Evolutionary conservation across 2,113 vertebrate species (phyloP).

Genomic region (Ariopsis seemanni): DNA sequence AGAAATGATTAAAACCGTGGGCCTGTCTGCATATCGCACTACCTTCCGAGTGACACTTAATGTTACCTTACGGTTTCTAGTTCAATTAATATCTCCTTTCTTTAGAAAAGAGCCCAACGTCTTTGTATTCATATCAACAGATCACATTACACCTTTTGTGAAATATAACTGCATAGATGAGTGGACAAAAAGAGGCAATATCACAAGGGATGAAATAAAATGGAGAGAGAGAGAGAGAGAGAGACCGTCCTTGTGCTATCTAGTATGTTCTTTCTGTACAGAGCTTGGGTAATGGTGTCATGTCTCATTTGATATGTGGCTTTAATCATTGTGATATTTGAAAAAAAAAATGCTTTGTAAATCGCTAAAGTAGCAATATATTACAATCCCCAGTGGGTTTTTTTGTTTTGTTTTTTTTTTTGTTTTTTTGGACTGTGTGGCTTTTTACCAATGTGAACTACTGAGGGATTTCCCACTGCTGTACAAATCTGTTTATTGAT

Average conservation of each 20-base stretch:
- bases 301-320: conserved; percentile 92
- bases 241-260: conserved; percentile 53
- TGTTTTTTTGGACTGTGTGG: conserved; percentile 87
- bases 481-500: conserved; percentile 82
- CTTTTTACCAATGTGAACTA: conserved; percentile 88
- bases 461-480: conserved; percentile 84
- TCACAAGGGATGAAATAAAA: conserved; percentile 24
- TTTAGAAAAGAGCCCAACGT: conserved; percentile 58
- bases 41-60: conserved; percentile 65
- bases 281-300: conserved; percentile 92
- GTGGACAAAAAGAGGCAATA: conserved; percentile 63
- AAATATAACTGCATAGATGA: conserved; percentile 63
- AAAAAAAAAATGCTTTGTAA: conserved; percentile 86
- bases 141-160: conserved; percentile 67
- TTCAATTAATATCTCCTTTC: conserved; percentile 70
- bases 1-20: conserved; percentile 34
- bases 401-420: conserved; percentile 81
- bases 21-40: conserved; percentile 63
- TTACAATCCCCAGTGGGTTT: conserved; percentile 87
- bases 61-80: conserved; percentile 72
- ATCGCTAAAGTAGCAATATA: conserved; percentile 98
- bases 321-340: conserved; percentile 87
- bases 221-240: conserved; percentile 5
- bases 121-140: conserved; percentile 64
- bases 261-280: conserved; percentile 69